A percentile compares a stretch with the other conserved stretches of the same genome.
Evolutionary conservation across 2,113 vertebrate species (phyloP).

Genomic region (Pyrgilauda ruficollis): DNA sequence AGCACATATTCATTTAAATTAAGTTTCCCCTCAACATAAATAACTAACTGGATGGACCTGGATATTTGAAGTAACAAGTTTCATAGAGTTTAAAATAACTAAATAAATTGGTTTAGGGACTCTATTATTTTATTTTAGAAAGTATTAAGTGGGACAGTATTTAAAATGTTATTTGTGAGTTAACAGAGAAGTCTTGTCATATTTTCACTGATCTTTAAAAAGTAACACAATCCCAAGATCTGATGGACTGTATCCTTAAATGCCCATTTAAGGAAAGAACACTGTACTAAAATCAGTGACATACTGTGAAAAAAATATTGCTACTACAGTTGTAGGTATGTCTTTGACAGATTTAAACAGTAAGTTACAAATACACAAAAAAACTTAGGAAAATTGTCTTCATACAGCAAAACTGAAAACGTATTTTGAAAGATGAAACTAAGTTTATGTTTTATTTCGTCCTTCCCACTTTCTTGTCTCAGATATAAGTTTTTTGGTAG

Average conservation of each 20-base stretch:
- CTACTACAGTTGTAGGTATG: not conserved
- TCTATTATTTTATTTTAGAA: not conserved
- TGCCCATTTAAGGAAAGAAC: not conserved
- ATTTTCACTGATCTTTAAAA: not conserved
- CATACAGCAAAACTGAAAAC: not conserved
- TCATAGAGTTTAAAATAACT: not conserved
- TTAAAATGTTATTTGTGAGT: not conserved
- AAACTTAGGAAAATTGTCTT: not conserved
- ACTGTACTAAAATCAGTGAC: not conserved
- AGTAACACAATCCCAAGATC: not conserved
- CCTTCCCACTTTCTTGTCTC: not conserved
- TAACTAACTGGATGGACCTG: not conserved
- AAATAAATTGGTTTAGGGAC: not conserved
- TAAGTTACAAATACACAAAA: not conserved
- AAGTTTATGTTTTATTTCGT: not conserved
- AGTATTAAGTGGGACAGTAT: not conserved
- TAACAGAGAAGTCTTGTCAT: not conserved
- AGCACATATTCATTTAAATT: not conserved
- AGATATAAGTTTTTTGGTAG: not conserved
- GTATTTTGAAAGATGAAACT: not conserved
- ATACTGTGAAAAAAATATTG: not conserved
- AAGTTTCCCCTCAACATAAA: not conserved
- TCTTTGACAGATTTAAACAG: not conserved
- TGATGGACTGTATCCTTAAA: not conserved
- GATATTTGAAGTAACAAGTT: not conserved